Evolutionary conservation across 1,140 invertebrate genomes (phyloP).

Genomic region (Drosophila burlai): DNA sequence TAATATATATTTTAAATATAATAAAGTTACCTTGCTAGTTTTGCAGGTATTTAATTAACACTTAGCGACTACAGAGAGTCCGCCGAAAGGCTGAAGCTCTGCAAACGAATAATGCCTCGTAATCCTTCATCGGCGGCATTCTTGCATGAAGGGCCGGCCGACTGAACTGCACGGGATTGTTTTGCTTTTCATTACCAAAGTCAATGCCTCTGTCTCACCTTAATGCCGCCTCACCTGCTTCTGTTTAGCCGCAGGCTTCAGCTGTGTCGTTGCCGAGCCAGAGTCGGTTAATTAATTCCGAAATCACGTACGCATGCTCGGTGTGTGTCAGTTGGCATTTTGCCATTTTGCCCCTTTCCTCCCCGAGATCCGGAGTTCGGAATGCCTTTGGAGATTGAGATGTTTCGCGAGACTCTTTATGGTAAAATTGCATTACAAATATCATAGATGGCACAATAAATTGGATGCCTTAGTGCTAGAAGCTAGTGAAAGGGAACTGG

Average conservation of each 20-base stretch:
- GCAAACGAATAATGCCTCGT: constrained; percentile 12
- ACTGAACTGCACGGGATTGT: constrained; percentile 17
- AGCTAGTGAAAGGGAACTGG: constrained; percentile 68
- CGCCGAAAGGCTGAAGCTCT: constrained; percentile 1
- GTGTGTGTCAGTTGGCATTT: constrained; percentile 45
- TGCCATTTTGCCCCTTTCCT: constrained; percentile 21
- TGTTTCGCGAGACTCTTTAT: constrained; percentile 55
- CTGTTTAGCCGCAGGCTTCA: neutral
- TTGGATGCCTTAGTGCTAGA: constrained; percentile 33
- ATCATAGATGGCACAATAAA: constrained; percentile 24
- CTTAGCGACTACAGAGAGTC: constrained; percentile 9
- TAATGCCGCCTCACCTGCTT: constrained; percentile 31
- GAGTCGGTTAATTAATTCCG: constrained; percentile 57
- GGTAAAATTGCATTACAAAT: constrained; percentile 55
- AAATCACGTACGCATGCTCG: constrained; percentile 67
- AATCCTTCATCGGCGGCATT: constrained; percentile 65
- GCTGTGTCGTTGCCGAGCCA: constrained; percentile 33
- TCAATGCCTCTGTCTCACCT: constrained; percentile 59
- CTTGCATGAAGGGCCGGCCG: constrained; percentile 70
- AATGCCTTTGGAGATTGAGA: constrained; percentile 57
- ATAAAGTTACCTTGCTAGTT: constrained; percentile 45
- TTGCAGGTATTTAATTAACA: constrained; percentile 52
- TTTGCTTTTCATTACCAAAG: constrained; percentile 68
- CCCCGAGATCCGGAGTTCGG: constrained; percentile 16
- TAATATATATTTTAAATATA: constrained; percentile 40